Evolutionary conservation across 2,888 invertebrate species (phyloP), one percentile per base, ranked within the genome.

Genomic region (Drosophila percnosoma): DNA sequence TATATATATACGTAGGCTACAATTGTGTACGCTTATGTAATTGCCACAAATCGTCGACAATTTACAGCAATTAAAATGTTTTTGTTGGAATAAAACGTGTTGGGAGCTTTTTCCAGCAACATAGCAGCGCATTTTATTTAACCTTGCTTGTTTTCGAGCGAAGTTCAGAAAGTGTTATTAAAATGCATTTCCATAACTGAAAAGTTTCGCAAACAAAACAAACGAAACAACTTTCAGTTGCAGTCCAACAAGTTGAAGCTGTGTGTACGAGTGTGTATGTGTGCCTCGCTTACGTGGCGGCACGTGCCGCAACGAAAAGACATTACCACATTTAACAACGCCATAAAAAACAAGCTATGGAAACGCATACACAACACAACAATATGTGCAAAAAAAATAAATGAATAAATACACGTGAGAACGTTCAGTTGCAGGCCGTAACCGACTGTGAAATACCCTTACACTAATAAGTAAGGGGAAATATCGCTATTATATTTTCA

Each of bases 291-390:
- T 68, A 87, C 82, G 86, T 80, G 83, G 69, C 55, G 60, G 87
- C 84, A 87, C 73, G 85, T 84, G 80, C 73, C 66, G 61, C 55
- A 60, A 68, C 67, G 60, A 64, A 76, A 73, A 80, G 72, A 74
- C 70, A 80, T 80, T 80, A 78, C 82, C 80, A 69, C 80, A 80
- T 78, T 82, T 78, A 82, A 82, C 82, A 78, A 68, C 75, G 71
- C 66, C 74, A 71, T 68, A 63, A 73, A 73, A 76, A 65, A 62
- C 61, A 48, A 57, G 53, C 57, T 49, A 63, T 49, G 51, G 42
- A 29, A 65, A 65, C 42, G 70, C 74, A 73, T 53, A 67, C 67
- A 67, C 65, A 67, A 62, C 58, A 53, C 72, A 76, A 63, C 62
- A 77, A 67, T 51, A 48, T 67, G 59, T 62, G 49, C 42, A 67